Conservation (phyloP, 2,797 vertebrate genomes). For the Enteromius anoplus region DNA sequence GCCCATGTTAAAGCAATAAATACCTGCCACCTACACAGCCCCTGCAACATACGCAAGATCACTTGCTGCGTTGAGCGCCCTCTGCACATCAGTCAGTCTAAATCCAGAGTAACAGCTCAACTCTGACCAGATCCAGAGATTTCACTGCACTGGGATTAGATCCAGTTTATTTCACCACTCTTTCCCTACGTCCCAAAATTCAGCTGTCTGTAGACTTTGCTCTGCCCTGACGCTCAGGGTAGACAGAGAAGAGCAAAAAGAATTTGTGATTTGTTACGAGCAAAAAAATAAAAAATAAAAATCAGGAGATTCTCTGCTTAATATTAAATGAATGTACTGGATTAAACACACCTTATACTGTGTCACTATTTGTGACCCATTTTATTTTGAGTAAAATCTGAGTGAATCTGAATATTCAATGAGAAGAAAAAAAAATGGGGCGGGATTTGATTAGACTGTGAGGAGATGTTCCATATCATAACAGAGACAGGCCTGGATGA, state of each 20-base stretch:
- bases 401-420: constrained; percentile 5
- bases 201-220: constrained; percentile 2
- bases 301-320: too few species aligned
- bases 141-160: constrained; percentile 32
- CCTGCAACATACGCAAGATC: constrained; percentile 49
- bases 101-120: constrained; percentile 36
- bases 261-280: constrained; percentile 14
- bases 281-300: not conserved
- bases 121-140: constrained; percentile 27
- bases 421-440: not conserved
- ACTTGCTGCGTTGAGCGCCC: constrained; percentile 24
- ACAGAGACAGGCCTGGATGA: not conserved
- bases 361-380: not conserved
- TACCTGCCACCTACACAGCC: constrained; percentile 61
- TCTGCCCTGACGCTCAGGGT: not conserved
- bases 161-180: not conserved
- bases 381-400: not conserved
- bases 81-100: constrained; percentile 34
- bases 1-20: constrained; percentile 62
- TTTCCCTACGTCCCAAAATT: not conserved
- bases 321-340: constrained; percentile 1
- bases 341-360: not conserved
- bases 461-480: not conserved
- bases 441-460: not conserved
- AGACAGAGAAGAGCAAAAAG: constrained; percentile 27